Conservation (phyloP, 2,113 vertebrate genomes). For the Hassar affinis region DNA sequence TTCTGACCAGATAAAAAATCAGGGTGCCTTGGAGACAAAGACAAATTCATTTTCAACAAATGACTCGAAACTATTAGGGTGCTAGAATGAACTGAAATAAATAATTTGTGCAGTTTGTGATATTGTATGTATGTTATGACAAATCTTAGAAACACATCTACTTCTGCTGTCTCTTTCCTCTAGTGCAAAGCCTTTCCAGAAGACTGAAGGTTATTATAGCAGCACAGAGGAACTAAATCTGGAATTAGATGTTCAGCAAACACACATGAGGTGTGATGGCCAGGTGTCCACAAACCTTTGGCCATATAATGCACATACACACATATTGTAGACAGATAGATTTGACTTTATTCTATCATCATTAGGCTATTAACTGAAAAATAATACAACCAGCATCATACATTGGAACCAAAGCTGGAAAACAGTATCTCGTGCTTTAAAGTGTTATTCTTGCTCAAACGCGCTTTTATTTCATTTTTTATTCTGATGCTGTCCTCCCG, state of each 20-base stretch:
- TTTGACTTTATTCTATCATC: background rate
- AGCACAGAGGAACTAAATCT: background rate
- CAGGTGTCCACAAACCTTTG: background rate
- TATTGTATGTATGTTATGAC: background rate
- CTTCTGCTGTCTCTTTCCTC: background rate
- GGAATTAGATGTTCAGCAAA: background rate
- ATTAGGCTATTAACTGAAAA: background rate
- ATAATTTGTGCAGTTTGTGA: background rate
- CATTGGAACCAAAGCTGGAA: background rate
- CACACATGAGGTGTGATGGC: background rate
- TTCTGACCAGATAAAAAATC: background rate
- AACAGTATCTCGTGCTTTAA: background rate
- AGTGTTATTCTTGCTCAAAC: too few species aligned
- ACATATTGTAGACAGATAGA: too few species aligned
- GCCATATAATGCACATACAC: too few species aligned
- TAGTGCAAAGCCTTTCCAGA: background rate
- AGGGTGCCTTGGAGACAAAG: background rate
- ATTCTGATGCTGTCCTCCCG: background rate
- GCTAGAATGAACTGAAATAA: conserved; percentile 8
- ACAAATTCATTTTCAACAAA: background rate
- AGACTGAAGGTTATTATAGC: background rate
- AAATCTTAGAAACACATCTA: background rate
- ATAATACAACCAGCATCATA: background rate
- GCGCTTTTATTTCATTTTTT: background rate
- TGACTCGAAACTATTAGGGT: background rate